Percentiles rank a stretch among this genome's conserved stretches.
Evolutionary conservation across 2,113 vertebrate species (phyloP).

Genomic region (Lampris megalopsis): DNA sequence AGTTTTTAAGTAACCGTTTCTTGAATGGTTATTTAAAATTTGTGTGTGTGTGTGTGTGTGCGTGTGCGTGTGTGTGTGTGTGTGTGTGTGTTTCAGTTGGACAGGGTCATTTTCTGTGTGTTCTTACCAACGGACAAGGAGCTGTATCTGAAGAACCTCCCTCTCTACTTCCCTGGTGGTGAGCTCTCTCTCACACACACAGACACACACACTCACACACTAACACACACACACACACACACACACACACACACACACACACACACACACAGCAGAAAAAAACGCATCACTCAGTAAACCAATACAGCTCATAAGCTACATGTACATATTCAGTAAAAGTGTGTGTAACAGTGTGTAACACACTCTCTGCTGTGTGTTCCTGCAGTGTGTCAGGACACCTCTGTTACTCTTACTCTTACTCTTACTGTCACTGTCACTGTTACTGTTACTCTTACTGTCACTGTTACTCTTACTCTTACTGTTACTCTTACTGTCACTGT

Average conservation of each 20-base stretch:
- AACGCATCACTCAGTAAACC: no score
- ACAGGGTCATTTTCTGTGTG: constrained; percentile 85
- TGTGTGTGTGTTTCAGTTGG: constrained; percentile 74
- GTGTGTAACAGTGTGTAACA: no score
- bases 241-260: background rate
- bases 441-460: no score
- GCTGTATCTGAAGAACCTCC: constrained; percentile 79
- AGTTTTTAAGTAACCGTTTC: constrained; percentile 48
- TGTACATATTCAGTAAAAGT: no score
- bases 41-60: constrained; percentile 22
- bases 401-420: no score
- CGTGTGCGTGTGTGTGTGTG: constrained; percentile 19
- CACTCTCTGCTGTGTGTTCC: no score
- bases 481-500: no score
- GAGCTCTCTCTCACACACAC: constrained; percentile 48
- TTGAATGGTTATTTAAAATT: background rate
- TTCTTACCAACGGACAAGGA: constrained; percentile 81
- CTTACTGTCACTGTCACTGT: no score
- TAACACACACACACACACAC: constrained; percentile 18
- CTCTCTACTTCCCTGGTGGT: constrained; percentile 82
- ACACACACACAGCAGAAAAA: no score
- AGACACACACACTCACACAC: constrained; percentile 13
- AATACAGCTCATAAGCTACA: no score
- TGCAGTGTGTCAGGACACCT: no score
- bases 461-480: no score